A percentile compares a stretch with the other conserved stretches of the same genome.
These are phyloP conservation scores for Zaprionus gabonicus DNA, from an alignment of 1,140 invertebrate species.

Conservation along the genomic window DNA sequence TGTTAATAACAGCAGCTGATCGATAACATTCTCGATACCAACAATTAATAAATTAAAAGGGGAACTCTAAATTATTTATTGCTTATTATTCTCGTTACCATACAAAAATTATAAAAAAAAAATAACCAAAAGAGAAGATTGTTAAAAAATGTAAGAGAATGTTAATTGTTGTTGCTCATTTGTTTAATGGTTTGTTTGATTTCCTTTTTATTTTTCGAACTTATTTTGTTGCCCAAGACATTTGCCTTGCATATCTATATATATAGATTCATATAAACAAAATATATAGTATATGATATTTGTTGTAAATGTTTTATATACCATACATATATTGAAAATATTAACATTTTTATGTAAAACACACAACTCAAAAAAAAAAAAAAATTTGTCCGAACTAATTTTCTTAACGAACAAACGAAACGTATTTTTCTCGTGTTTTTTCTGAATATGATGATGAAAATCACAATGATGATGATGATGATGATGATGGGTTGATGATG, in stretches of 20 bases:
- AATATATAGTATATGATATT: constrained; percentile 61
- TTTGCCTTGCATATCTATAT: constrained; percentile 52
- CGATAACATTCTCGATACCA: not conserved
- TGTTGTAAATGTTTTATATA: constrained; percentile 72
- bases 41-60: constrained; percentile 8
- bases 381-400: constrained; percentile 85
- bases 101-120: constrained; percentile 18
- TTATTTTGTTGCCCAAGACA: constrained; percentile 43
- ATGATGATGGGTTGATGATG: constrained; percentile 71
- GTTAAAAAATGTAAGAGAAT: constrained; percentile 15
- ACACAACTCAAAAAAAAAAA: constrained; percentile 63
- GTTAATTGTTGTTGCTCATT: constrained; percentile 43
- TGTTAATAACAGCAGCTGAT: not conserved
- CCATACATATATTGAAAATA: constrained; percentile 48
- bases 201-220: constrained; percentile 23
- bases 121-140: constrained; percentile 12
- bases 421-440: constrained; percentile 85
- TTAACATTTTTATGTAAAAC: constrained; percentile 75
- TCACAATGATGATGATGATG: constrained; percentile 83
- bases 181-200: constrained; percentile 55
- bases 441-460: constrained; percentile 84
- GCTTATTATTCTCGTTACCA: constrained; percentile 61
- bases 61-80: constrained; percentile 10
- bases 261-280: constrained; percentile 62
- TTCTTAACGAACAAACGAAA: constrained; percentile 85